A percentile compares a stretch with the other conserved stretches of the same genome.
These are phyloP conservation scores for Hippocampus barbouri DNA, from an alignment of 2,113 vertebrate species.

Conservation along the genomic window DNA sequence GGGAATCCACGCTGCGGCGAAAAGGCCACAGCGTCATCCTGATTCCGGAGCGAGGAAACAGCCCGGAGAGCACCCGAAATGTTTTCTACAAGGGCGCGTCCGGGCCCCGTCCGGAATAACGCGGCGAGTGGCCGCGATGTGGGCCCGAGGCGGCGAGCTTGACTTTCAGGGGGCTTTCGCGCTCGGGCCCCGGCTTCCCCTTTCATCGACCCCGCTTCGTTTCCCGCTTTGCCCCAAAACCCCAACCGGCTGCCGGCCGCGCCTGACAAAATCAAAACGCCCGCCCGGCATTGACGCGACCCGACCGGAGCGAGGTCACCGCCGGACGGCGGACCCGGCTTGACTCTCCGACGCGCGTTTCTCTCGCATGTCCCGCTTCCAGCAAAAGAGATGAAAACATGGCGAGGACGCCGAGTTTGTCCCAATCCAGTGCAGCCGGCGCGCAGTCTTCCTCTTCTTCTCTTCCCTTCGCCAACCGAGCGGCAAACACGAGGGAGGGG, in stretches of 20 bases:
- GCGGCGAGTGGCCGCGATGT: not conserved
- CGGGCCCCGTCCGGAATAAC: slow-evolving; percentile 34
- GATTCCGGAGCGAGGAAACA: slow-evolving; percentile 91
- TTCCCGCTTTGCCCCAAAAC: no score
- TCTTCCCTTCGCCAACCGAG: not conserved
- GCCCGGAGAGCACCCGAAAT: slow-evolving; percentile 89
- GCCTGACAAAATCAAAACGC: no score
- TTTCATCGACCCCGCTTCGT: not conserved
- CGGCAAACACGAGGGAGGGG: not conserved
- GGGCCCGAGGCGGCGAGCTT: not conserved
- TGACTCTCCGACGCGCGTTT: no score
- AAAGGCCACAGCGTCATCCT: slow-evolving; percentile 92
- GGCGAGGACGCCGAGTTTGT: not conserved
- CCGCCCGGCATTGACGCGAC: no score
- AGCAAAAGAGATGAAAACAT: no score
- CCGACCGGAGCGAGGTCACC: no score
- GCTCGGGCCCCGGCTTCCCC: not conserved
- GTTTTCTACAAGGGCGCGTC: slow-evolving; percentile 99
- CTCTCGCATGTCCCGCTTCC: no score
- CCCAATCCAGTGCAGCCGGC: no score
- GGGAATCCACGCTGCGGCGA: slow-evolving; percentile 87
- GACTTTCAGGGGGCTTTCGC: slow-evolving; percentile 32
- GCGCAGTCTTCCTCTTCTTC: not conserved
- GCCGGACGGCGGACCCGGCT: no score
- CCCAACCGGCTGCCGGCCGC: no score